Evolutionary conservation across 2,113 vertebrate genomes (phyloP), one percentile per base, ranked within the genome.

Genomic region (Psittacus erithacus): DNA sequence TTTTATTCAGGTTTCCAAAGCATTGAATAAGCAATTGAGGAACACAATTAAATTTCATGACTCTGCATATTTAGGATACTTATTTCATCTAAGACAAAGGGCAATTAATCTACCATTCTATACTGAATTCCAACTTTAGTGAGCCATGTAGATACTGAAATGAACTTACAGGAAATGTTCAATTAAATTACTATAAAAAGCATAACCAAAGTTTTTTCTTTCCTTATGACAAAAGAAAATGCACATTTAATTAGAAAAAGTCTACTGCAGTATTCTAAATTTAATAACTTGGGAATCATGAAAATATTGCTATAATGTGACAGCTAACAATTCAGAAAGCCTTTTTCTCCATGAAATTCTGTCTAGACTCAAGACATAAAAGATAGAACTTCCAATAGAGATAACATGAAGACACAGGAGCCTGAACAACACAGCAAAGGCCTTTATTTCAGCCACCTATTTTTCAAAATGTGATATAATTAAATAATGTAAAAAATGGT

Each of bases 31-130:
- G 98, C 97, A 98, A 98, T 97, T 96, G 98, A 98, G 97, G 95
- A 98, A 97, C 97, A 98, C 97, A 98, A 98, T 98, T 98, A 98
- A 97, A 98, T 98, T 98, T 98, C 98, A 98, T 99, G 98, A 98
- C 97, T 96, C 95, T 92, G 98, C 98, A 98, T 98, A 98, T 99
- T 98, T 98, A 97, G 97, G 96, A 97, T 98, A 98, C 97, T 97
- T 98, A 98, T 98, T 98, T 98, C 98, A 97, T 98, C 96, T 98
- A 98, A 98, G 98, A 98, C 97, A 98, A 98, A 99, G 97, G 96
- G 96, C 98, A 98, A 98, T 98, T 98, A 99, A 98, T 98, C 97
- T 98, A 97, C 97, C 79, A 94, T 97, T 98, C 95, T 93, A 96
- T 86, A 98, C 95, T 95, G 96, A 98, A 97, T 98, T 98, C 98